Evolutionary conservation across 1,140 invertebrate species (phyloP), one percentile per base, ranked within the genome.

Genomic region (Littorina saxatilis): DNA sequence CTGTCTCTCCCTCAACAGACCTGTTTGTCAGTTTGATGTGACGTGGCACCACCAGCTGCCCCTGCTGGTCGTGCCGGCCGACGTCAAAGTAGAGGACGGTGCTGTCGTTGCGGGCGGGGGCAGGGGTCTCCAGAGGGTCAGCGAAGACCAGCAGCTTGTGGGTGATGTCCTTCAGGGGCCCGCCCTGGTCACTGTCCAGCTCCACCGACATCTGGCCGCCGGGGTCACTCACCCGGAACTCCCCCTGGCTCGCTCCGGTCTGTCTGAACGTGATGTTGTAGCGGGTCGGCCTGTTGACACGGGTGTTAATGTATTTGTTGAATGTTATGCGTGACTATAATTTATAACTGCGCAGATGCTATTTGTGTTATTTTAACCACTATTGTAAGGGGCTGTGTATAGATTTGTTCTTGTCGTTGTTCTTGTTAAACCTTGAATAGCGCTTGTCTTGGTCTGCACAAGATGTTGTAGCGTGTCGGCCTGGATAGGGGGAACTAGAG

Each of bases 81-180:
- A 52, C 80, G 27, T 81, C 50, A 58, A 63, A 81, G 47, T 40
- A 81, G 32, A 81, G 15, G 7, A 81, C 80, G 17, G 50, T 55
- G 15, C 9, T 39, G 68, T 81, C 80, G 50, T 37, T 50, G 47
- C 75, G 52, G 35, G 50, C n/a, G 9, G 80, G 80, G 1, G 27
- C 52, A 17, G 35, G 27, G 35, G 70, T 37, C 43, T 81, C 80
- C 29, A 72, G 80, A 4, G 37, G 50, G 32, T 81, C 72, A 20
- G 70, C 80, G 72, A 81, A 81, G 35, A 81, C 58, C 15, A 81
- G 47, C 20, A 81, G 27, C 47, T 63, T 81, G 80, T 81, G 70
- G 9, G 70, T 81, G 37, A 81, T 81, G 80, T 81, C 80, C 13
- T 40, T 15, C 15, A 29, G 32, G 29, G 47, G 47, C 17, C 27